Percentiles rank a stretch among this genome's conserved stretches.
Conservation (phyloP, 2,797 vertebrate genomes). For the Apodemus agrarius region DNA sequence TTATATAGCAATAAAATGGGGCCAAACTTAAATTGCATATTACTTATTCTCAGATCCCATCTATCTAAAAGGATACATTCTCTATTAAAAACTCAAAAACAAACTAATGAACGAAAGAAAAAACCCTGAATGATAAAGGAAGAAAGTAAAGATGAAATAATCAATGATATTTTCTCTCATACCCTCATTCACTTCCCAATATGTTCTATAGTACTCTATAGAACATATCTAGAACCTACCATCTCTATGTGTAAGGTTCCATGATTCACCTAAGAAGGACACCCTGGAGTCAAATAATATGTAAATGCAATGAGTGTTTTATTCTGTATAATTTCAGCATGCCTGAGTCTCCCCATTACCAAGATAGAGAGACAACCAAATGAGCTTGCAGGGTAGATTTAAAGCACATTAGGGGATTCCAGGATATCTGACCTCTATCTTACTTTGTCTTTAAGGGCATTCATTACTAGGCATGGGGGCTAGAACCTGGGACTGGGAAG, state of each 20-base stretch:
- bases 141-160: neutral
- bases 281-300: neutral
- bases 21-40: neutral
- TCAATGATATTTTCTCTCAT: neutral
- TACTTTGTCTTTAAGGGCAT: no score
- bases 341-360: neutral
- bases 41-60: neutral
- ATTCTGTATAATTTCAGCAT: neutral
- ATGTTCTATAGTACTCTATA: neutral
- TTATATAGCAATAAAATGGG: neutral
- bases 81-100: neutral
- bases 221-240: neutral
- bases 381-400: no score
- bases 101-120: neutral
- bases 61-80: neutral
- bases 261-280: neutral
- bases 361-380: neutral
- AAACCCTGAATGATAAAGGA: neutral
- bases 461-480: neutral
- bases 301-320: neutral
- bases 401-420: no score
- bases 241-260: neutral
- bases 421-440: no score
- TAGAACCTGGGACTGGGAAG: neutral
- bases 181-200: neutral